Base-by-base conservation (phyloP, 2,888 invertebrate species). In the Netelia inedita region DNA sequence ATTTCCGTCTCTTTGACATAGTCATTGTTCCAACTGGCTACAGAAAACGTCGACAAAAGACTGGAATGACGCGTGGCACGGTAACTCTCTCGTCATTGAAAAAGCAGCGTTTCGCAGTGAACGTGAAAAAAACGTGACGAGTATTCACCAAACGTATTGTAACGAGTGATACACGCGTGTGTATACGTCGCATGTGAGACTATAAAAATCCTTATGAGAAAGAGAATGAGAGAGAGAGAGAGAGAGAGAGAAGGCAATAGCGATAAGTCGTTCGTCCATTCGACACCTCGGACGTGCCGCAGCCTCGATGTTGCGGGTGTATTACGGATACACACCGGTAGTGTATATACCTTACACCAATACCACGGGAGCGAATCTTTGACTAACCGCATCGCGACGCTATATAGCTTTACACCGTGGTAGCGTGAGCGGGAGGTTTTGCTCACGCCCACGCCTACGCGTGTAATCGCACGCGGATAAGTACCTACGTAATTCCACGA, bases 271-370 rank as follows among this genome's bases (percentile, higher is more conserved):
- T 78, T 74, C 59, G 79, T 73, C 57, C 82, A 87, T 83, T 83
- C 87, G 80, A 87, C 86, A 87, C 86, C 85, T 78, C 69, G 86
- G 82, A 87, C 79, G 80, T 86, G 86, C 79, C 53, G 23, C 72
- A 68, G 69, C 71, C 75, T 78, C 82, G 66, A 78, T 68, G 2
- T 68, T 68, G 53, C 66, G 78, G 78, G 59, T 72, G 72, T 72
- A 73, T 82, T 76, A 82, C 72, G 65, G 28, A 59, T 50, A 71
- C 75, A 50, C 16, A 59, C 35, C 50, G 2, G 46, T 57, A 57
- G 46, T 57, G 46, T 19, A n/a, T 28, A 66, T 59, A 72, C 57
- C 14, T 16, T 74, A 28, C 16, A 74, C 78, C 19, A 6, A 68
- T 50, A 80, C 66, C 35, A 23, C 61, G 16, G 9, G 19, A 19